Percentiles rank a stretch among this genome's conserved stretches.
These are phyloP conservation scores for Baryphthengus martii DNA, from an alignment of 2,113 vertebrate genomes.

Conservation along the genomic window DNA sequence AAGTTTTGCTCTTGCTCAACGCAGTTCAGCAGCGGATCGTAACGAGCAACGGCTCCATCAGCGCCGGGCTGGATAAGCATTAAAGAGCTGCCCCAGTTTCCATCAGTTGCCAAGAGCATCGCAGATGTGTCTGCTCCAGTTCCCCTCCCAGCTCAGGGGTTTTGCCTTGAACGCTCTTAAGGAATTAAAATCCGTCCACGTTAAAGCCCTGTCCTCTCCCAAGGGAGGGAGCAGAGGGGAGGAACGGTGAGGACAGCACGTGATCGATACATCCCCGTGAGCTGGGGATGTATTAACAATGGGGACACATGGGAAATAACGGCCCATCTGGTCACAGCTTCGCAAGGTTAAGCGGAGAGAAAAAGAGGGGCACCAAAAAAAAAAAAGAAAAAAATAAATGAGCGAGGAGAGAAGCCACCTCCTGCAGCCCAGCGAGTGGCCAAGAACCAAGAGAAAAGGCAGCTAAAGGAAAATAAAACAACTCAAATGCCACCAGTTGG, in stretches of 20 bases:
- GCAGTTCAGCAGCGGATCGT: neutral
- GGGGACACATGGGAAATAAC: neutral
- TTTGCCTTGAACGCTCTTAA: constrained; percentile 34
- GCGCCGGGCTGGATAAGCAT: neutral
- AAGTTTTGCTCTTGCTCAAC: neutral
- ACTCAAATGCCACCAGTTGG: neutral
- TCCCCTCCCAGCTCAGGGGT: neutral
- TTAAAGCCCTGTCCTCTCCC: neutral
- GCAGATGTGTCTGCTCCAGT: neutral
- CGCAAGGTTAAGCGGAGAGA: neutral
- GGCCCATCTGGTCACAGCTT: neutral
- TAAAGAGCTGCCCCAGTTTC: constrained; percentile 35
- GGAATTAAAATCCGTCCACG: neutral
- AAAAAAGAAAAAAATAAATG: neutral
- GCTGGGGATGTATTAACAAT: neutral
- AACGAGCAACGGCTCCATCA: rapidly evolving
- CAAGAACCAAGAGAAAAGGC: neutral
- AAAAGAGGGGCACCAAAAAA: neutral
- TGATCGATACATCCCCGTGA: neutral
- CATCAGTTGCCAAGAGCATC: neutral
- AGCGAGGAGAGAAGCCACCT: neutral
- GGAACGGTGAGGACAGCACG: neutral
- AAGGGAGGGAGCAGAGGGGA: neutral
- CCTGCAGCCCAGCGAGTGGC: neutral
- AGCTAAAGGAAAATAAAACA: neutral